Conservation (phyloP, 2,888 invertebrate genomes). For the Tinea trinotella region DNA sequence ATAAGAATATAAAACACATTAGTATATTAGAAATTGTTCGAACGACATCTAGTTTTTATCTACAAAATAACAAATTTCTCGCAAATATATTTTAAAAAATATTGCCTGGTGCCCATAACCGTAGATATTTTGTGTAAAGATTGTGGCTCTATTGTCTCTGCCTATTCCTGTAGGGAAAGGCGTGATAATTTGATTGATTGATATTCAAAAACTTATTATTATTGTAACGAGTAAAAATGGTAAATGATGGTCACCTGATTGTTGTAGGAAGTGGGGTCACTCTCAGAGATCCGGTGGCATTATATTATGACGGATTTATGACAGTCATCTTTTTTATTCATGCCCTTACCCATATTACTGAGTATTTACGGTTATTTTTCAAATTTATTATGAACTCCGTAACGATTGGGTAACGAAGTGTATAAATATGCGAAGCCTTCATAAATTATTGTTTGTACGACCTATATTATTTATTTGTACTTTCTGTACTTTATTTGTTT, state of each 20-base stretch:
- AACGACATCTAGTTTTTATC: too few relatives aligned
- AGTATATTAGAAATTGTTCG: too few relatives aligned
- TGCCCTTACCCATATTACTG: constrained; percentile 7
- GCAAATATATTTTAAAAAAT: not conserved
- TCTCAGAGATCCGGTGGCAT: constrained; percentile 17
- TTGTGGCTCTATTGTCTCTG: too few relatives aligned
- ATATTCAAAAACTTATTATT: not conserved
- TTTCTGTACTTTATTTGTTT: not conserved
- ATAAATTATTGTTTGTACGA: not conserved
- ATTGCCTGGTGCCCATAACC: too few relatives aligned
- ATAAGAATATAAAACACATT: too few relatives aligned
- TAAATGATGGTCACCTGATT: not conserved
- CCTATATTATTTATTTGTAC: not conserved
- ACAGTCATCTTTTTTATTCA: constrained; percentile 10
- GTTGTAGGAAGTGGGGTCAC: constrained; percentile 16
- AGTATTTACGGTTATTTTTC: constrained; percentile 15
- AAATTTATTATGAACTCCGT: constrained; percentile 8
- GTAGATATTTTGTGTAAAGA: too few relatives aligned
- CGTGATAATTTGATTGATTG: too few relatives aligned
- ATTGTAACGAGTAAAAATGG: not conserved
- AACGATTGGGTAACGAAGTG: not conserved
- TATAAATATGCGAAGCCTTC: not conserved
- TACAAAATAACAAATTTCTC: not conserved
- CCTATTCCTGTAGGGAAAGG: too few relatives aligned
- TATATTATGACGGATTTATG: constrained; percentile 13